Evolutionary conservation across 1,140 invertebrate species (phyloP), one percentile per base, ranked within the genome.

Genomic region (Zaprionus vittiger): DNA sequence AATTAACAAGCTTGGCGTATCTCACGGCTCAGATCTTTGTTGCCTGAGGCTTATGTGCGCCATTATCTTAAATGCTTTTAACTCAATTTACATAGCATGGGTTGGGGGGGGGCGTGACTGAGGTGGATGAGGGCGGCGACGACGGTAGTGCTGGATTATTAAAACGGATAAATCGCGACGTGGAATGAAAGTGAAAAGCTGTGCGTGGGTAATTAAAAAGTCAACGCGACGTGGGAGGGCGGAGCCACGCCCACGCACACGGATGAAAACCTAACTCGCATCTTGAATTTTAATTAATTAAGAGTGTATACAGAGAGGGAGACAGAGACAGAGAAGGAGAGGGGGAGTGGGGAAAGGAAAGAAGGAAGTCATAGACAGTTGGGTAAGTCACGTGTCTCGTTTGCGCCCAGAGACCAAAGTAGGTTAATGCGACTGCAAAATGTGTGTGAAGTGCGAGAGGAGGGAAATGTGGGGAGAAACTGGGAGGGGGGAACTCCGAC

Each of bases 201-300:
- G 84, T 84, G 84, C 84, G 85, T 89, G 81, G 84, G 84, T 81
- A 89, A 89, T 89, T 89, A 89, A 90, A 87, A 90, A 78, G 75
- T 61, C 71, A 57, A 69, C 54, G 63, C 2, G 1, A 17, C 37
- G 47, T 49, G 12, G 41, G n/a, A 26, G 1, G 11, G 44, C 26
- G 31, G 14, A 17, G 47, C 20, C 47, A 52, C 47, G 47, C 47
- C 47, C 20, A 12, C 47, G 49, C 24, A 14, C 55, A 28, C 63
- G 73, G 74, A 73, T 80, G 77, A 81, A 76, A 76, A 65, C 77
- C 79, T 89, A 81, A 89, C 81, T 90, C 84, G 81, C 85, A 90
- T 76, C 84, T 79, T 80, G 84, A 87, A 90, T 89, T 89, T 89
- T 90, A 89, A 89, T 89, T 89, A 89, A 89, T 89, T 89, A 83